These are phyloP conservation scores for Napeogenes inachia DNA, from an alignment of 2,888 invertebrate species.

Conservation along the genomic window DNA sequence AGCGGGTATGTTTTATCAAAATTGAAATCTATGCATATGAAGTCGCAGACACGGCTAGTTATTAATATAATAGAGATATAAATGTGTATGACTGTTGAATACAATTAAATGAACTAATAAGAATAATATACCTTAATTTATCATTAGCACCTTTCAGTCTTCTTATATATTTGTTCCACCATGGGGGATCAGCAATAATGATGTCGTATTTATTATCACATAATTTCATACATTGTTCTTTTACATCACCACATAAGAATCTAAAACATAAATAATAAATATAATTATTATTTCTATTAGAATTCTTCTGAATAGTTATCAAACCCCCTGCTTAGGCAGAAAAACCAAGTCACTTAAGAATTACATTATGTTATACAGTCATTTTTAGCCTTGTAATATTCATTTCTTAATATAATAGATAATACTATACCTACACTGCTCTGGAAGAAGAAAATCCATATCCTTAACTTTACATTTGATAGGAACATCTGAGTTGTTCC, in stretches of 20 bases:
- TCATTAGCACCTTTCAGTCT: constrained; percentile 81
- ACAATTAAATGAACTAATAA: not conserved
- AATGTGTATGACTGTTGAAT: not conserved
- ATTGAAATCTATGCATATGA: too few relatives aligned
- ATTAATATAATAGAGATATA: too few relatives aligned
- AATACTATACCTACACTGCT: constrained; percentile 74
- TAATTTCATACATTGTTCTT: constrained; percentile 68
- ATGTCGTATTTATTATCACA: constrained; percentile 82
- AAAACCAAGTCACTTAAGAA: too few relatives aligned
- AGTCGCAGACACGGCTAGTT: too few relatives aligned
- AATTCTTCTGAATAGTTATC: too few relatives aligned
- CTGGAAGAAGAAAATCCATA: constrained; percentile 81
- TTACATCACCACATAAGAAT: constrained; percentile 79
- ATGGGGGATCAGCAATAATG: constrained; percentile 95
- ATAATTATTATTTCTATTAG: not conserved
- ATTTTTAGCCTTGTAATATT: not conserved
- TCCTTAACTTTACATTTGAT: constrained; percentile 67
- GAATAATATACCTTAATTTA: constrained; percentile 68
- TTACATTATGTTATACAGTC: too few relatives aligned
- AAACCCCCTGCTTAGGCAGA: too few relatives aligned
- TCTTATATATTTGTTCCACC: constrained; percentile 96
- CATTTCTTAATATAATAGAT: constrained; percentile 6
- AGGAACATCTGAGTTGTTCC: constrained; percentile 73
- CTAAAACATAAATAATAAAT: constrained; percentile 59
- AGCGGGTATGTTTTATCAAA: too few relatives aligned